Conservation (phyloP, 2,888 invertebrate species). For the Pristionchus maxplancki region DNA sequence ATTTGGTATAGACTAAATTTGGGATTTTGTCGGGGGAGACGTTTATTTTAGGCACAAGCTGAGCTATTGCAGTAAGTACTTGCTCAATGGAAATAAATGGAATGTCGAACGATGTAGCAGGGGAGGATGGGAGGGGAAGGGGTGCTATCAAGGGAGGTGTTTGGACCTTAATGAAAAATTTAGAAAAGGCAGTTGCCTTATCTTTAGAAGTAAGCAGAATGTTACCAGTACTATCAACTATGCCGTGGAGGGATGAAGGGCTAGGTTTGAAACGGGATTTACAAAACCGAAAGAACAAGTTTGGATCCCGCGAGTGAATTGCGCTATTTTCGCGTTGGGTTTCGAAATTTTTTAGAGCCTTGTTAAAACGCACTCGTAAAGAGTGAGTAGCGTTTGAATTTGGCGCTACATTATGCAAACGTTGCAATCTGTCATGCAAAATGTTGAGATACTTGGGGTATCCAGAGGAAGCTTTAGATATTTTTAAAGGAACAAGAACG, state of each 20-base stretch:
- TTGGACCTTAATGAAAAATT: background rate
- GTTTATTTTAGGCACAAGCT: background rate
- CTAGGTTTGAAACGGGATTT: no score
- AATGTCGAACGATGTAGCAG: background rate
- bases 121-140: background rate
- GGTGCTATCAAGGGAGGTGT: background rate
- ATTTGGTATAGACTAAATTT: no score
- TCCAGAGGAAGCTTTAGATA: background rate
- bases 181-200: background rate
- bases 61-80: background rate
- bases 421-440: background rate
- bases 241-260: no score
- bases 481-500: background rate
- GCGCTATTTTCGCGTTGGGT: no score
- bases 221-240: background rate
- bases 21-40: background rate
- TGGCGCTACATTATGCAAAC: background rate
- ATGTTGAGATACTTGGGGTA: background rate
- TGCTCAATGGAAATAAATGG: background rate
- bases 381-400: background rate
- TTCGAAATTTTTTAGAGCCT: background rate
- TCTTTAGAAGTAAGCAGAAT: background rate
- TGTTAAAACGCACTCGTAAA: background rate
- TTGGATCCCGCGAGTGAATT: no score
- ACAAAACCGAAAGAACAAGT: no score